Percentiles rank a stretch among this genome's conserved stretches.
These are phyloP conservation scores for Pteruthius melanotis DNA, from an alignment of 2,113 vertebrate genomes.

Conservation along the genomic window DNA sequence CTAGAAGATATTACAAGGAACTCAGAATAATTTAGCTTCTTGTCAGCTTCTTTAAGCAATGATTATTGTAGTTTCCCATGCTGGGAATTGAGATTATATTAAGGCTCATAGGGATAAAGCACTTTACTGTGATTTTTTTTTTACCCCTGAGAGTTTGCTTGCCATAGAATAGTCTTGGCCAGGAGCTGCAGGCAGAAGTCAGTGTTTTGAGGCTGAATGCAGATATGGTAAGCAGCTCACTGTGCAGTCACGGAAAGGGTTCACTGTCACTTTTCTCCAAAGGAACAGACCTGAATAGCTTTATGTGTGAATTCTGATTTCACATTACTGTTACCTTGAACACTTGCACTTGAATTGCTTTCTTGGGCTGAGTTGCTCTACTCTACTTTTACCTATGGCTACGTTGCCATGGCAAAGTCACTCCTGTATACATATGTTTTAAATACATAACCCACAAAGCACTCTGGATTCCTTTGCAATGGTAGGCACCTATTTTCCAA, in stretches of 20 bases:
- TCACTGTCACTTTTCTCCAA: neutral
- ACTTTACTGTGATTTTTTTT: neutral
- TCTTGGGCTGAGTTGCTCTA: neutral
- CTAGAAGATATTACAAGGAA: neutral
- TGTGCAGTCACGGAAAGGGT: neutral
- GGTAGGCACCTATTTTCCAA: neutral
- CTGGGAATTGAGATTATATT: neutral
- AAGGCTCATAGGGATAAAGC: neutral
- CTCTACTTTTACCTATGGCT: neutral
- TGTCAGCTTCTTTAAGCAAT: neutral
- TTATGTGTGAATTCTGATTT: neutral
- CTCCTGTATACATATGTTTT: neutral
- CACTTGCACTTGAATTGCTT: neutral
- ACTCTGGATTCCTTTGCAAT: neutral
- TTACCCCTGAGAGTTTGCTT: neutral
- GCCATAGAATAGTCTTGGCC: neutral
- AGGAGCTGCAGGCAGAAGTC: neutral
- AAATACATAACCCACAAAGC: neutral
- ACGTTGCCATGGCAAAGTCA: neutral
- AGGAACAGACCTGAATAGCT: neutral
- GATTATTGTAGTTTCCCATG: neutral
- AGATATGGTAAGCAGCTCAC: neutral
- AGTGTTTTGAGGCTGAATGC: neutral
- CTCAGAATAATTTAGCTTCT: neutral
- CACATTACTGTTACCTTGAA: neutral